A percentile compares a stretch with the other conserved stretches of the same genome.
These are phyloP conservation scores for Pseudomyrmex sp. DNA, from an alignment of 1,140 invertebrate species.

Conservation along the genomic window DNA sequence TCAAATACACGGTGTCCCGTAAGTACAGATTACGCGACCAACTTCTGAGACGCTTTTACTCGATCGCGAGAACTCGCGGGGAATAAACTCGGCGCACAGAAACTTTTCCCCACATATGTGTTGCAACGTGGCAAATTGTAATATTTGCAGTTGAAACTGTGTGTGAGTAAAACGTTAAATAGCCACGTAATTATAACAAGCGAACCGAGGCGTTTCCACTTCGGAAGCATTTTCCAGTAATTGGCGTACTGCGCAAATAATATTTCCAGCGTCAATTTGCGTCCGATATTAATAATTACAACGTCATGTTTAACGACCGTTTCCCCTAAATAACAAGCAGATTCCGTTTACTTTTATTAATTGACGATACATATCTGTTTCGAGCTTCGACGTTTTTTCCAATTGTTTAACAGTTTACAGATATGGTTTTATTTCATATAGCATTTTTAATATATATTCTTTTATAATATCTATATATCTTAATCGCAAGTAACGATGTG, in stretches of 20 bases:
- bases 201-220: constrained; percentile 18
- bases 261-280: constrained; percentile 43
- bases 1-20: constrained; percentile 9
- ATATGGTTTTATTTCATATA: not conserved
- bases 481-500: not conserved
- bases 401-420: not conserved
- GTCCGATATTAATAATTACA: constrained; percentile 45
- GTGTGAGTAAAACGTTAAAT: constrained; percentile 26
- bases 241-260: constrained; percentile 26
- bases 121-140: constrained; percentile 7
- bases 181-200: constrained; percentile 42
- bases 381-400: not conserved
- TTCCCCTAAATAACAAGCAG: constrained; percentile 38
- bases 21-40: constrained; percentile 33
- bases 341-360: constrained; percentile 21
- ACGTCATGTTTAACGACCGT: constrained; percentile 9
- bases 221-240: constrained; percentile 28
- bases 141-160: constrained; percentile 43
- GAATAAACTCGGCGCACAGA: constrained; percentile 8
- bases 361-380: not conserved
- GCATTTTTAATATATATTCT: constrained; percentile 13
- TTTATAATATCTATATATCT: not conserved
- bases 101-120: constrained; percentile 35
- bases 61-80: constrained; percentile 10
- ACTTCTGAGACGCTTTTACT: constrained; percentile 36